A percentile compares a stretch with the other conserved stretches of the same genome.
These are phyloP conservation scores for Novumbra hubbsi DNA, from an alignment of 2,797 vertebrate genomes.

Conservation along the genomic window DNA sequence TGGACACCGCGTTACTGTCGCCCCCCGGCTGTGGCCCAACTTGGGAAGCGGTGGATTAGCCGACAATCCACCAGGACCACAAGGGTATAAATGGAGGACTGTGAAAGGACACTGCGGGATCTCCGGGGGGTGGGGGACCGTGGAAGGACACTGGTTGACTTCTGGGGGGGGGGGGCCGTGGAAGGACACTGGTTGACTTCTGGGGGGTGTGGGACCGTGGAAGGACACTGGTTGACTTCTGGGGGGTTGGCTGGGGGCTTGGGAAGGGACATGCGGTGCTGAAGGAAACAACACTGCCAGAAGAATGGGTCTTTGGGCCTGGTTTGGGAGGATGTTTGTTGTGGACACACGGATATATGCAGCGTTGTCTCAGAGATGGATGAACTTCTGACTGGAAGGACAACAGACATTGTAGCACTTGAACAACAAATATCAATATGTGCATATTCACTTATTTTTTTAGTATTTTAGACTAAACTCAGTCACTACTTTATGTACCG, in stretches of 20 bases:
- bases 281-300: constrained; percentile 11
- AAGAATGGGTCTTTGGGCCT: not conserved
- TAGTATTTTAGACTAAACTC: not conserved
- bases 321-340: constrained; percentile 5
- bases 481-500: no score
- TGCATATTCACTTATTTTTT: not conserved
- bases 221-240: constrained; percentile 13
- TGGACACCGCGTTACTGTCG: constrained; percentile 71
- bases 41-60: constrained; percentile 53
- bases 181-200: constrained; percentile 15
- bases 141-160: constrained; percentile 18
- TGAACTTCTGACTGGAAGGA: constrained; percentile 7
- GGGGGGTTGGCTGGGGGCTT: no score
- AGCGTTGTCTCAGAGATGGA: constrained; percentile 23
- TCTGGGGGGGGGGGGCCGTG: constrained; percentile 16
- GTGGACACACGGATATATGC: constrained; percentile 35
- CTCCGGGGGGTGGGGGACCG: constrained; percentile 30
- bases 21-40: constrained; percentile 55
- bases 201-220: constrained; percentile 13
- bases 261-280: no score
- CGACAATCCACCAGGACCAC: constrained; percentile 54
- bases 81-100: constrained; percentile 70
- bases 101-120: constrained; percentile 77
- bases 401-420: constrained; percentile 66
- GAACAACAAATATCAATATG: constrained; percentile 30